Conservation (phyloP, 2,113 vertebrate genomes). For the Ploceus nigricollis region DNA sequence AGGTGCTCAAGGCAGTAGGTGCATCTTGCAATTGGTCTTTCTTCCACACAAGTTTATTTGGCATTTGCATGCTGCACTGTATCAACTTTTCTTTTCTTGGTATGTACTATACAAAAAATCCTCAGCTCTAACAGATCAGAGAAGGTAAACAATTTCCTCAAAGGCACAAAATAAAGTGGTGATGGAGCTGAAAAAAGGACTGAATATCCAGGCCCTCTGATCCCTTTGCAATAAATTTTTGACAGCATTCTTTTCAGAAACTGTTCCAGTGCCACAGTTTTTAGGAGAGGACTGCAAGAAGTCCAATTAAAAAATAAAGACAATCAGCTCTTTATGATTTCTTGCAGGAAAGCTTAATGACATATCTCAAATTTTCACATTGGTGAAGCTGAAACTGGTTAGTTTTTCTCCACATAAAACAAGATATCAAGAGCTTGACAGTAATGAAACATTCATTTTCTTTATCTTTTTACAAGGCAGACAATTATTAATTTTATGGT, state of each 20-base stretch:
- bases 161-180: neutral
- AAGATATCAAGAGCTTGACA: conserved; percentile 68
- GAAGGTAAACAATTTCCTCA: neutral
- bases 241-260: neutral
- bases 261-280: neutral
- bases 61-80: neutral
- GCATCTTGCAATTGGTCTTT: neutral
- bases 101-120: neutral
- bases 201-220: neutral
- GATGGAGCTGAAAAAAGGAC: neutral
- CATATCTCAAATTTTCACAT: conserved; percentile 70
- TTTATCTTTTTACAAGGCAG: conserved; percentile 77
- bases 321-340: conserved; percentile 58
- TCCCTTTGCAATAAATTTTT: neutral
- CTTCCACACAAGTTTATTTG: neutral
- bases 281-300: conserved; percentile 30
- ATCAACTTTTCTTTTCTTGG: neutral
- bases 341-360: conserved; percentile 49
- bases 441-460: conserved; percentile 74
- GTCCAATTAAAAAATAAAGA: conserved; percentile 56
- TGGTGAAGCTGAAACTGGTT: conserved; percentile 65
- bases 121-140: neutral
- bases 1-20: neutral
- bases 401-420: conserved; percentile 70
- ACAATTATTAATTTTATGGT: conserved; percentile 78